Conservation (phyloP, 1,140 invertebrate genomes). For the Samia ricini region DNA sequence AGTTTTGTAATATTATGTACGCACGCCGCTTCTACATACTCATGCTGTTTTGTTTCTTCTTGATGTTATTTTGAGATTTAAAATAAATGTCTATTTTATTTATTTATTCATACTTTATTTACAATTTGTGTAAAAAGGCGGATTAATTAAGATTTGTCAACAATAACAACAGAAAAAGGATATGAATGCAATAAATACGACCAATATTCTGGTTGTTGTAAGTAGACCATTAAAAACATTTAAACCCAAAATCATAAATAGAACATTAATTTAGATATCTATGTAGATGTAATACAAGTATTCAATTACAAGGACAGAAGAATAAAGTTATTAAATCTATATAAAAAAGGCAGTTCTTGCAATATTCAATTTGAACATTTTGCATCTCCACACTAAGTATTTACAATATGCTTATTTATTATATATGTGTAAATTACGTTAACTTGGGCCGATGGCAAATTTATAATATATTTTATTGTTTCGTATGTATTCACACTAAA, state of each 20-base stretch:
- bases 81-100: neutral
- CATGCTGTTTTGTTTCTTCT: conserved; percentile 2
- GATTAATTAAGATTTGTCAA: too few relatives aligned
- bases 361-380: neutral
- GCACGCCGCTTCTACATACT: conserved; percentile 1
- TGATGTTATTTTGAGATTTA: conserved; percentile 3
- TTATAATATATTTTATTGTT: neutral
- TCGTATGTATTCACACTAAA: neutral
- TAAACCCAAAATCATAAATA: too few relatives aligned
- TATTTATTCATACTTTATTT: too few relatives aligned
- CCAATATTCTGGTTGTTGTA: too few relatives aligned
- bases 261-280: too few relatives aligned
- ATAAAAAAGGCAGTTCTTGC: neutral
- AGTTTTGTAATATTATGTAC: conserved; percentile 32
- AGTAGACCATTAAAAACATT: too few relatives aligned
- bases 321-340: neutral
- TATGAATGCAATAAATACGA: too few relatives aligned
- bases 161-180: too few relatives aligned
- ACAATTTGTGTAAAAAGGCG: too few relatives aligned
- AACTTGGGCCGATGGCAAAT: neutral
- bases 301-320: too few relatives aligned
- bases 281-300: too few relatives aligned
- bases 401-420: neutral
- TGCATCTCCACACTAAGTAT: neutral
- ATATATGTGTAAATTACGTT: neutral